Conservation (phyloP, 2,797 vertebrate species). For the Acrossocheilus wenchowensis region DNA sequence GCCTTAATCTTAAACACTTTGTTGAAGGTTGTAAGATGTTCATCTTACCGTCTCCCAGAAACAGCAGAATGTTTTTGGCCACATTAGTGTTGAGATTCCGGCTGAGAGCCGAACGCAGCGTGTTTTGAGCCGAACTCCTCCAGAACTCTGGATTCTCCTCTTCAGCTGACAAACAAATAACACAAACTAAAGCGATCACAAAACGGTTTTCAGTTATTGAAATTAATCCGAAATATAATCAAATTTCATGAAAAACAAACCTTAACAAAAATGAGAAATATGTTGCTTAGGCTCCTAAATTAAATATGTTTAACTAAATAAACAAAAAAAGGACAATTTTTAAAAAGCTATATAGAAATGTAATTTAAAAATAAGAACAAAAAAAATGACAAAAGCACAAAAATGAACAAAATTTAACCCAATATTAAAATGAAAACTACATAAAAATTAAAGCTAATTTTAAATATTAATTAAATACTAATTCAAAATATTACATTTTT, state of each 20-base stretch:
- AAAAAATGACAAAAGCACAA: not conserved
- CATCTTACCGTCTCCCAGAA: slow-evolving; percentile 78
- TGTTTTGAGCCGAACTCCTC: slow-evolving; percentile 71
- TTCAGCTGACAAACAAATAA: slow-evolving; percentile 63
- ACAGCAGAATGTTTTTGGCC: slow-evolving; percentile 79
- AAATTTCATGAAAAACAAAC: not conserved
- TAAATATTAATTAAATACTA: too few relatives aligned
- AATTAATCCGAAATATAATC: not conserved
- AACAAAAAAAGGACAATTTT: not conserved
- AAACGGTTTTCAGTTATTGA: too few relatives aligned
- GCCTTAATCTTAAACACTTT: not conserved
- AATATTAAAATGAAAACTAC: not conserved
- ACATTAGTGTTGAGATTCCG: slow-evolving; percentile 76
- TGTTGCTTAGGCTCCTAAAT: not conserved
- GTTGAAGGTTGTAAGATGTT: not conserved
- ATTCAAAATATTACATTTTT: not conserved
- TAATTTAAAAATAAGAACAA: not conserved
- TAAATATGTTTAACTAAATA: not conserved
- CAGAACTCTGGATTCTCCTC: slow-evolving; percentile 81
- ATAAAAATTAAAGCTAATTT: not conserved
- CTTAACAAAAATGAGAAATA: not conserved
- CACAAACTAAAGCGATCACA: not conserved
- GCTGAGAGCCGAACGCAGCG: slow-evolving; percentile 68
- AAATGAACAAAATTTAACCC: not conserved
- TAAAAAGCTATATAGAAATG: not conserved